Evolutionary conservation across 2,113 vertebrate genomes (phyloP), one percentile per base, ranked within the genome.

Genomic region (Caloenas nicobarica): DNA sequence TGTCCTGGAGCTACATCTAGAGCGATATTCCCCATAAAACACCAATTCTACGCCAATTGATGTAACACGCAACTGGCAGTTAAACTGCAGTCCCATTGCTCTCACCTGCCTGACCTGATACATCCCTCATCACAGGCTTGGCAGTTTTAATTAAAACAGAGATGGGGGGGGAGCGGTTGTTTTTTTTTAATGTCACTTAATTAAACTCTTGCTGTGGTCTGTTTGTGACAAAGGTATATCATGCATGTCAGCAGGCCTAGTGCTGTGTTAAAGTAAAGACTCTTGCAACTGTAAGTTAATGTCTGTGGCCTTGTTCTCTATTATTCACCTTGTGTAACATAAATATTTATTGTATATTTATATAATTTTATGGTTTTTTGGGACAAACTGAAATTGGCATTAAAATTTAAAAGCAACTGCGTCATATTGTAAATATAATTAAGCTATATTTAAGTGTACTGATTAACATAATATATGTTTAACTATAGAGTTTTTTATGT

Each of bases 261-360:
- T 98, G 98, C 97, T 98, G 98, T 98, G 98, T 98, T 98, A 96
- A 97, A 97, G 97, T 97, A 95, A 97, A 97, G 97, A 98, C 96
- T 98, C 97, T 98, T 98, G 98, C 98, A 98, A 97, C 97, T 98
- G 97, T 98, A 98, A 98, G 97, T 98, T 98, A 97, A 98, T 98
- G 97, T 98, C 97, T 97, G 98, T 98, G 98, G 97, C 98, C 98
- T 98, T 98, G 98, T 98, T 98, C 97, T 98, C 97, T 98, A 98
- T 97, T 98, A 98, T 98, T 98, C 98, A 98, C 98, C 97, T 98
- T 98, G 98, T 98, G 98, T 98, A 98, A 98, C 97, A 98, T 98
- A 98, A 98, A 97, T 98, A 98, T 98, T 98, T 98, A 98, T 98
- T 98, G 98, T 98, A 98, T 98, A 98, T 98, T 98, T 98, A 98